A percentile compares a stretch with the other conserved stretches of the same genome.
phyloP scores from a whole-genome alignment of 2,113 vertebrate species.

The Xyliphius kryptos region DNA sequence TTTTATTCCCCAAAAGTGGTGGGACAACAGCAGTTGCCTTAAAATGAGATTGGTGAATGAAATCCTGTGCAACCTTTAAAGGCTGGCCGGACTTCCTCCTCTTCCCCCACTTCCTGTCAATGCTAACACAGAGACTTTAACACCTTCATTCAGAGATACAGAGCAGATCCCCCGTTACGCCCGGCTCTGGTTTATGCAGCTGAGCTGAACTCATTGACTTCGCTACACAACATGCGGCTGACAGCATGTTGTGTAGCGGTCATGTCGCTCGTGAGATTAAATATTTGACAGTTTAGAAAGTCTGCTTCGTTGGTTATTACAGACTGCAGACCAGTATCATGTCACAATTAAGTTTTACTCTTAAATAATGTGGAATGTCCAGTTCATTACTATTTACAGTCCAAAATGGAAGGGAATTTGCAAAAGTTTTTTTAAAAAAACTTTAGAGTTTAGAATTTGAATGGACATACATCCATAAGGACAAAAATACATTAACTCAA shows the following conservation, averaged over 20 bases:
- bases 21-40: neutral
- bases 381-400: too few relatives aligned
- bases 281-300: neutral
- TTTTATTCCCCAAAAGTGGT: neutral
- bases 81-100: conserved; percentile 8
- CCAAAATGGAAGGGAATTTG: too few relatives aligned
- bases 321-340: too few relatives aligned
- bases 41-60: conserved; percentile 6
- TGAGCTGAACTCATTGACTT: conserved; percentile 23
- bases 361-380: too few relatives aligned
- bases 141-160: conserved; percentile 11
- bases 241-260: neutral
- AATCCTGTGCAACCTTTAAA: conserved; percentile 32
- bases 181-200: conserved; percentile 11
- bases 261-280: neutral
- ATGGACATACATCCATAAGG: too few relatives aligned
- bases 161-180: neutral
- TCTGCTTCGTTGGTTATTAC: too few relatives aligned
- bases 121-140: conserved; percentile 14
- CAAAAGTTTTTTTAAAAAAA: too few relatives aligned
- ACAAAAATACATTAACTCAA: too few relatives aligned
- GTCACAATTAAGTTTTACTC: too few relatives aligned
- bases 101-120: conserved; percentile 12
- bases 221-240: neutral
- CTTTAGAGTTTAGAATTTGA: too few relatives aligned